Evolutionary conservation across 2,888 invertebrate species (phyloP).

Genomic region (Epinotia demarniana): DNA sequence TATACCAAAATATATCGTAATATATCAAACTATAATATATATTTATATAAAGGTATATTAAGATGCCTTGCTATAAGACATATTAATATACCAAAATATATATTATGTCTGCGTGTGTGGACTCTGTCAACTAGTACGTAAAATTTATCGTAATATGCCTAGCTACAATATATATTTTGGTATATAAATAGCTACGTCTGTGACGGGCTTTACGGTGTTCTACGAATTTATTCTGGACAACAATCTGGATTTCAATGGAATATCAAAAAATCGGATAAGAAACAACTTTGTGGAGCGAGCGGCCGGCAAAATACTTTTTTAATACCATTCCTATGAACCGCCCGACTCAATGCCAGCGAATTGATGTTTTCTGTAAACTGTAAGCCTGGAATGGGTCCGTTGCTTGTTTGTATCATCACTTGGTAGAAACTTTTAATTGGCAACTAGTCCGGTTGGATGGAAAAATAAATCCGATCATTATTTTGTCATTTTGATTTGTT

Average conservation of each 20-base stretch:
- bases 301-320: slow-evolving; percentile 17
- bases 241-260: not conserved
- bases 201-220: no score
- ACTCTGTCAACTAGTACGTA: no score
- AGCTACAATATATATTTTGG: no score
- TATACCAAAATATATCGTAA: no score
- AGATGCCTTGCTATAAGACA: no score
- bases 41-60: no score
- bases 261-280: not conserved
- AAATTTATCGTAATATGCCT: no score
- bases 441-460: slow-evolving; percentile 2
- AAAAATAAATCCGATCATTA: not conserved
- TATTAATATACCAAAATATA: no score
- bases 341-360: slow-evolving; percentile 8
- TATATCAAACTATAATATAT: no score
- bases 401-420: slow-evolving; percentile 13
- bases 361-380: slow-evolving; percentile 35
- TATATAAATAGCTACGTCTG: no score
- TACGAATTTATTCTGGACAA: no score
- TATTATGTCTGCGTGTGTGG: no score
- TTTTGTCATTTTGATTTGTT: not conserved
- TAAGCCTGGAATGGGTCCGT: slow-evolving; percentile 9
- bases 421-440: slow-evolving; percentile 39
- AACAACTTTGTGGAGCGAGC: slow-evolving; percentile 20
- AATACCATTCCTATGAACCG: slow-evolving; percentile 23